phyloP scores from a whole-genome alignment of 2,113 vertebrate genomes.

The Phaethornis superciliosus region DNA sequence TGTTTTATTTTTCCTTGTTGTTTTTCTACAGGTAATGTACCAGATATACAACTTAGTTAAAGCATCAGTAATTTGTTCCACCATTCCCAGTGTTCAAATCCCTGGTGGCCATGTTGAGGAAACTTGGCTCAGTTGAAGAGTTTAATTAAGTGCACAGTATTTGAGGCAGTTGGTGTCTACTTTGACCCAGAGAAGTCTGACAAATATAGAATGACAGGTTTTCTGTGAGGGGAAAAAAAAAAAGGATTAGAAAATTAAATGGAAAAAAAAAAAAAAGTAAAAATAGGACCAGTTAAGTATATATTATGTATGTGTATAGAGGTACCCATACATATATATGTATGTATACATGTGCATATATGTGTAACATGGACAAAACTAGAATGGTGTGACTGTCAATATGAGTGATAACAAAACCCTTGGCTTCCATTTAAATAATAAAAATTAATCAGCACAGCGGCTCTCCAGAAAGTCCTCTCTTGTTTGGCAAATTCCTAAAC shows the following conservation, averaged over 20 bases:
- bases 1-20: neutral
- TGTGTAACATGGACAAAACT: neutral
- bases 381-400: neutral
- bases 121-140: neutral
- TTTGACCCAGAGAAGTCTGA: neutral
- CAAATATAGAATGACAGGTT: neutral
- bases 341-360: too few relatives aligned
- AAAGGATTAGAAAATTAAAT: neutral
- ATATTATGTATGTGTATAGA: neutral
- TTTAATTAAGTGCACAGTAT: conserved; percentile 36
- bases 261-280: neutral
- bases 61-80: neutral
- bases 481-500: neutral
- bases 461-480: neutral
- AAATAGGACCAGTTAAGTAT: neutral
- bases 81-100: neutral
- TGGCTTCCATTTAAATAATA: neutral
- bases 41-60: neutral
- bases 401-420: neutral
- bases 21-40: neutral
- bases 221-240: neutral
- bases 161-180: neutral
- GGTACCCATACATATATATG: too few relatives aligned
- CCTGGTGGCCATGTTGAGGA: conserved; percentile 30
- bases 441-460: neutral